phyloP scores from a whole-genome alignment of 2,888 invertebrate genomes.

The Sminthurinus aureus region DNA sequence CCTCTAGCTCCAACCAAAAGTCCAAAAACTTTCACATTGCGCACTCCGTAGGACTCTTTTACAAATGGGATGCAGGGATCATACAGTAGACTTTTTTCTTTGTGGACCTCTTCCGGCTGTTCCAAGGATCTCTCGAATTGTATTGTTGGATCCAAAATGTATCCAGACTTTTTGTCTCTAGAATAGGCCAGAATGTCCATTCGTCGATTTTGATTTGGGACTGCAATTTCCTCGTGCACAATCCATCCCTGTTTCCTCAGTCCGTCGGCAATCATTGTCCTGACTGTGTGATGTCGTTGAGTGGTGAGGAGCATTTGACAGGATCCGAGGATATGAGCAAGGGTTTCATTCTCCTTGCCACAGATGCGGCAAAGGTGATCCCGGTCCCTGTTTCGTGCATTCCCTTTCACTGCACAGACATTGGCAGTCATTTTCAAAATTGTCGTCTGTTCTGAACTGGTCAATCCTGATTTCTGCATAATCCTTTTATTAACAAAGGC shows the following conservation, averaged over 20 bases:
- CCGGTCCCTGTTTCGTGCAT: conserved; percentile 22
- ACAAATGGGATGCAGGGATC: conserved; percentile 18
- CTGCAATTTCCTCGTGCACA: conserved; percentile 37
- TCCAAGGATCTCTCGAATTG: not conserved
- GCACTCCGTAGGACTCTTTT: not conserved
- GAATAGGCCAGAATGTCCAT: conserved; percentile 32
- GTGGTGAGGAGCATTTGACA: conserved; percentile 31
- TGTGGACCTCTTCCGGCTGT: conserved; percentile 34
- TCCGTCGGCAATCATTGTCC: conserved; percentile 26
- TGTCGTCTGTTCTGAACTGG: conserved; percentile 29
- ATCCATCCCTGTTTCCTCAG: conserved; percentile 17
- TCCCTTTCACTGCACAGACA: conserved; percentile 28
- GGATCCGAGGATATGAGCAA: conserved; percentile 35
- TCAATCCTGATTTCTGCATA: conserved; percentile 28
- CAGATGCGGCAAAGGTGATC: not conserved
- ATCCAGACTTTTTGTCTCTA: not conserved
- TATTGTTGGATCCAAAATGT: conserved; percentile 41
- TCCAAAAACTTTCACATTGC: conserved; percentile 23
- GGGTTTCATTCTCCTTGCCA: conserved; percentile 37
- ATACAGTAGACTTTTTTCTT: conserved; percentile 31
- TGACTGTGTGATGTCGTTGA: conserved; percentile 14
- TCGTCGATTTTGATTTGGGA: conserved; percentile 20
- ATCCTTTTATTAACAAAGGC: conserved; percentile 12
- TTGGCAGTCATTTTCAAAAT: conserved; percentile 38
- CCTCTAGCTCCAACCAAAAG: not conserved